Conservation (phyloP, 2,113 vertebrate genomes). For the Seriola aureovittata region DNA sequence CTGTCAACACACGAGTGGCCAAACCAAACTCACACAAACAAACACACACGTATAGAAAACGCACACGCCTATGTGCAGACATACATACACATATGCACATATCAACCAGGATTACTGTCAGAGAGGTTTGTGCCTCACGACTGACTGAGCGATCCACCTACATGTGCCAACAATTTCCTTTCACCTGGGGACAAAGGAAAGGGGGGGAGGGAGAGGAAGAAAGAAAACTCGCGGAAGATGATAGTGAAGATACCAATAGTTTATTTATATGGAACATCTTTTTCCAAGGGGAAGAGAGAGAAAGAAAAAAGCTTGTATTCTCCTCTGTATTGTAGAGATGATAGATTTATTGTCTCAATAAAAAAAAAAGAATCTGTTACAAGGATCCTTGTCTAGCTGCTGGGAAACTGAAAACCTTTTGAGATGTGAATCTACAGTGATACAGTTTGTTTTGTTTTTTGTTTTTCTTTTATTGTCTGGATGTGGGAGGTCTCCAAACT, state of each 20-base stretch:
- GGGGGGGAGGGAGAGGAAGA: not conserved
- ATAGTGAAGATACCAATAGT: constrained; percentile 72
- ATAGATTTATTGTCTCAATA: constrained; percentile 84
- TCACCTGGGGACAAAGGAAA: constrained; percentile 75
- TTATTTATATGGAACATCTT: constrained; percentile 76
- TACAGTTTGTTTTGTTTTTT: constrained; percentile 49
- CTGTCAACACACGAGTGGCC: constrained; percentile 73
- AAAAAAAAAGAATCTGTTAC: constrained; percentile 82
- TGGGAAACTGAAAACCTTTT: constrained; percentile 63
- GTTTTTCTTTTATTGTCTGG: constrained; percentile 55
- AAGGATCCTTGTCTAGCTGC: constrained; percentile 65
- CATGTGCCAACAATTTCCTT: constrained; percentile 78
- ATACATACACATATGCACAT: constrained; percentile 28
- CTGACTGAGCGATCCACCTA: constrained; percentile 71
- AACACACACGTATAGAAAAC: constrained; percentile 23
- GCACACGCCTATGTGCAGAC: constrained; percentile 31
- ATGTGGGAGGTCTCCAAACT: constrained; percentile 81
- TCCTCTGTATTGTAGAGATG: constrained; percentile 66
- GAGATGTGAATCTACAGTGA: constrained; percentile 75
- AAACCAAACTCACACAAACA: constrained; percentile 50
- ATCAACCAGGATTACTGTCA: constrained; percentile 84
- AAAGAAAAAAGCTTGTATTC: constrained; percentile 42
- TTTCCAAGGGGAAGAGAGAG: constrained; percentile 40
- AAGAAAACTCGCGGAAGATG: constrained; percentile 45
- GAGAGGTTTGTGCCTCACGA: constrained; percentile 67